A percentile compares a stretch with the other conserved stretches of the same genome.
phyloP scores from a whole-genome alignment of 2,113 vertebrate species.

The Cisticola juncidis region DNA sequence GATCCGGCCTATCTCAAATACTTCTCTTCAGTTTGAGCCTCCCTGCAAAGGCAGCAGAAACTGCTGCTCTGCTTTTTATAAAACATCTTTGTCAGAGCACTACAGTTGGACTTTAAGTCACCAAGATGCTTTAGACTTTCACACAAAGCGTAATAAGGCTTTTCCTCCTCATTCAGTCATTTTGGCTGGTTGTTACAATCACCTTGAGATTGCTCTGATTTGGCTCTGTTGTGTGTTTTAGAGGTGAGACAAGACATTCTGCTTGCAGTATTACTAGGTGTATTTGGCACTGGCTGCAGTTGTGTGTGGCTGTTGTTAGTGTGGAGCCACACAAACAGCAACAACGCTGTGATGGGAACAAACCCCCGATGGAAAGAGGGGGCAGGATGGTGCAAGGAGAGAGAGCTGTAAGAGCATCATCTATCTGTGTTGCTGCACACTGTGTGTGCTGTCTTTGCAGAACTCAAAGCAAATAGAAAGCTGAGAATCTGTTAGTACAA shows the following conservation, averaged over 20 bases:
- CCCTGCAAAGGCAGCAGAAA: neutral
- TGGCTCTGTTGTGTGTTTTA: neutral
- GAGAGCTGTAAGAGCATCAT: neutral
- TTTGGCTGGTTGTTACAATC: neutral
- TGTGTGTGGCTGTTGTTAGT: neutral
- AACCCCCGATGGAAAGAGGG: rapidly evolving
- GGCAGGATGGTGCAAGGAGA: neutral
- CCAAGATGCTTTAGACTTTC: neutral
- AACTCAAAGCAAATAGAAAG: neutral
- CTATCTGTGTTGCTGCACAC: neutral
- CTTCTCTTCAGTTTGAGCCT: neutral
- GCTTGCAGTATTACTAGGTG: neutral
- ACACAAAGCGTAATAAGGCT: neutral
- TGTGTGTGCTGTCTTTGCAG: neutral
- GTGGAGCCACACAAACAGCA: neutral
- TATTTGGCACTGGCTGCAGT: neutral
- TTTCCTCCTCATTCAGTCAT: neutral
- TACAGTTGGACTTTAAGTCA: neutral
- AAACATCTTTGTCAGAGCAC: neutral
- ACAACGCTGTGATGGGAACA: neutral
- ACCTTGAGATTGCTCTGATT: neutral
- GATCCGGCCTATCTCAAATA: neutral
- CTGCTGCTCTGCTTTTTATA: neutral
- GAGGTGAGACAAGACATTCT: neutral
- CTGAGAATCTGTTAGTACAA: neutral